Evolutionary conservation across 2,113 vertebrate species (phyloP).

Genomic region (Proterorhinus semilunaris): DNA sequence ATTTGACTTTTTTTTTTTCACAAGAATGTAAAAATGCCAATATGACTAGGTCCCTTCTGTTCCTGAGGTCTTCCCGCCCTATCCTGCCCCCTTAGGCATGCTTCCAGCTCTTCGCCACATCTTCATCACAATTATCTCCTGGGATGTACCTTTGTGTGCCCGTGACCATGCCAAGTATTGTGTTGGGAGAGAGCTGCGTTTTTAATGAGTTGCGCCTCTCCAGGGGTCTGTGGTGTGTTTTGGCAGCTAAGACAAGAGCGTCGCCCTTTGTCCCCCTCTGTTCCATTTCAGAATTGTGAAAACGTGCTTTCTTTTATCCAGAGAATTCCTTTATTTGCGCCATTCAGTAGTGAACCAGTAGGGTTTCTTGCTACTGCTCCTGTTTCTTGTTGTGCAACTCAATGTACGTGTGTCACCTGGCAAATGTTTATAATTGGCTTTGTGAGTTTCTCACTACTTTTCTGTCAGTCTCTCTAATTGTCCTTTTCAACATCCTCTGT

Average conservation of each 20-base stretch:
- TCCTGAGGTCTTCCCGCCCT: slow-evolving; percentile 4
- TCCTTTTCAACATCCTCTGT: slow-evolving; percentile 32
- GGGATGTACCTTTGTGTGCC: slow-evolving; percentile 69
- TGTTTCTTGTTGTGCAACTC: slow-evolving; percentile 44
- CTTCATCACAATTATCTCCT: slow-evolving; percentile 71
- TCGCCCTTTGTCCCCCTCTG: slow-evolving; percentile 40
- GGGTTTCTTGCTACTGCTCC: slow-evolving; percentile 69
- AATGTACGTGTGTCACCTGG: slow-evolving; percentile 83
- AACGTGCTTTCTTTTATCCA: slow-evolving; percentile 65
- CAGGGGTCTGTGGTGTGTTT: slow-evolving; percentile 67
- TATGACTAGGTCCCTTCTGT: not conserved
- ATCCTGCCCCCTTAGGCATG: slow-evolving; percentile 36
- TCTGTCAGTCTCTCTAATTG: slow-evolving; percentile 74
- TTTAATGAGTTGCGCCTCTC: slow-evolving; percentile 74
- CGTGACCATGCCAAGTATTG: slow-evolving; percentile 51
- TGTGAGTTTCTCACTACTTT: slow-evolving; percentile 81
- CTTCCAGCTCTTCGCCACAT: slow-evolving; percentile 52
- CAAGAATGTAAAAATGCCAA: not conserved
- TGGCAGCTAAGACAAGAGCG: slow-evolving; percentile 50
- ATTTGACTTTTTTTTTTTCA: too few species aligned
- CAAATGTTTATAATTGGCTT: slow-evolving; percentile 87
- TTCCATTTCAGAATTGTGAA: slow-evolving; percentile 66
- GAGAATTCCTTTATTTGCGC: slow-evolving; percentile 81
- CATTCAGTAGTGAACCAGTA: slow-evolving; percentile 51
- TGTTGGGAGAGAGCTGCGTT: slow-evolving; percentile 59